Conservation (phyloP, 2,797 vertebrate genomes). For the Petrocephalus schoutedeni region DNA sequence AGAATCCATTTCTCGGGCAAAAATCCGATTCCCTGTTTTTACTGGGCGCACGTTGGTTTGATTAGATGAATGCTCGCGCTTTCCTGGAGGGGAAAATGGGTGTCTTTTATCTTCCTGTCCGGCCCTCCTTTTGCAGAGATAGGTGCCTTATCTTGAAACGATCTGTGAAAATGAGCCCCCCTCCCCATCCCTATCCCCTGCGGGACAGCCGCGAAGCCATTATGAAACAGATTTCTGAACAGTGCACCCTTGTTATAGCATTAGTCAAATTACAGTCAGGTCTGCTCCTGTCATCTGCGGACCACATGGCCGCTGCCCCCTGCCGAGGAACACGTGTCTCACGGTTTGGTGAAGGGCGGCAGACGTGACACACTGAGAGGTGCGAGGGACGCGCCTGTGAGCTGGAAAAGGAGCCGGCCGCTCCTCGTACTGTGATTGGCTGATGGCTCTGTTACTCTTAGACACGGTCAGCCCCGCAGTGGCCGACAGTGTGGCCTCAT, state of each 20-base stretch:
- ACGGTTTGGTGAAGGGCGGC: background rate
- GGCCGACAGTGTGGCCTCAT: background rate
- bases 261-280: conserved; percentile 13
- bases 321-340: background rate
- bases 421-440: background rate
- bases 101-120: background rate
- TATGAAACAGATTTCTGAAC: background rate
- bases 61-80: conserved; percentile 19
- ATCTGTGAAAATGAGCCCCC: background rate
- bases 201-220: background rate
- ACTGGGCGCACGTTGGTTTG: conserved; percentile 17
- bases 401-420: background rate
- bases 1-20: conserved; percentile 8
- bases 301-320: conserved; percentile 28
- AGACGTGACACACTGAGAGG: background rate
- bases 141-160: conserved; percentile 12
- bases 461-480: background rate
- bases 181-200: background rate
- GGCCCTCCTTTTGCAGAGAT: background rate
- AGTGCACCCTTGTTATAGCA: background rate
- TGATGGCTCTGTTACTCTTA: background rate
- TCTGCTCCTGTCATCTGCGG: conserved; percentile 25
- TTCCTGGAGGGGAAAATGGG: conserved; percentile 17
- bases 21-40: conserved; percentile 8
- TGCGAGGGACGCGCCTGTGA: no score